These are phyloP conservation scores for Metallyticus violacea DNA, from an alignment of 2,888 invertebrate species.

Conservation along the genomic window DNA sequence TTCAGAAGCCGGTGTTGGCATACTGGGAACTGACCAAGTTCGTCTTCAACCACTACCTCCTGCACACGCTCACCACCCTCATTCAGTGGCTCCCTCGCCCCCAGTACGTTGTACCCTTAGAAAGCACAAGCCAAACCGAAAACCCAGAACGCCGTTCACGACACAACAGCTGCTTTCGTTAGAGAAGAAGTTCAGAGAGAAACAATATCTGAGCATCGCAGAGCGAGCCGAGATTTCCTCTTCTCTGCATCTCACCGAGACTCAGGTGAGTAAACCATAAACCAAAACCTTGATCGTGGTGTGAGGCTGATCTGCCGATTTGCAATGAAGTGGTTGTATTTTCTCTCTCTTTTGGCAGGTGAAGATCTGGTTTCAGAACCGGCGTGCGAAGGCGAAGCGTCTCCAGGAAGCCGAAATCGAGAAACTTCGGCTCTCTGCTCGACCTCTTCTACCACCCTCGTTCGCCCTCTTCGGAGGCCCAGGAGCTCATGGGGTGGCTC, in stretches of 20 bases:
- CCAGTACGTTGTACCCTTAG: slow-evolving; percentile 78
- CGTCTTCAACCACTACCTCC: neutral
- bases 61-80: slow-evolving; percentile 1
- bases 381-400: slow-evolving; percentile 93
- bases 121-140: slow-evolving; percentile 93
- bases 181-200: slow-evolving; percentile 91
- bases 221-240: slow-evolving; percentile 93
- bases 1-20: no score
- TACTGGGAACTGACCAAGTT: neutral
- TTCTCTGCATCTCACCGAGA: slow-evolving; percentile 85
- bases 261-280: slow-evolving; percentile 85
- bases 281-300: neutral
- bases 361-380: slow-evolving; percentile 92
- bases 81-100: slow-evolving; percentile 39
- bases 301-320: no score
- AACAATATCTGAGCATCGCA: slow-evolving; percentile 92
- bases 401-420: slow-evolving; percentile 94
- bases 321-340: neutral
- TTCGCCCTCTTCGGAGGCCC: slow-evolving; percentile 45
- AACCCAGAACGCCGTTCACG: slow-evolving; percentile 94
- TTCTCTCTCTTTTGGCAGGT: slow-evolving; percentile 60
- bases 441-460: slow-evolving; percentile 52
- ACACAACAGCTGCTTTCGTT: slow-evolving; percentile 87
- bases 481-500: slow-evolving; percentile 38
- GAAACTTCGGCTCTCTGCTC: slow-evolving; percentile 73